A percentile compares a stretch with the other conserved stretches of the same genome.
Conservation (phyloP, 1,140 invertebrate genomes). For the Neuroterus valhalla region DNA sequence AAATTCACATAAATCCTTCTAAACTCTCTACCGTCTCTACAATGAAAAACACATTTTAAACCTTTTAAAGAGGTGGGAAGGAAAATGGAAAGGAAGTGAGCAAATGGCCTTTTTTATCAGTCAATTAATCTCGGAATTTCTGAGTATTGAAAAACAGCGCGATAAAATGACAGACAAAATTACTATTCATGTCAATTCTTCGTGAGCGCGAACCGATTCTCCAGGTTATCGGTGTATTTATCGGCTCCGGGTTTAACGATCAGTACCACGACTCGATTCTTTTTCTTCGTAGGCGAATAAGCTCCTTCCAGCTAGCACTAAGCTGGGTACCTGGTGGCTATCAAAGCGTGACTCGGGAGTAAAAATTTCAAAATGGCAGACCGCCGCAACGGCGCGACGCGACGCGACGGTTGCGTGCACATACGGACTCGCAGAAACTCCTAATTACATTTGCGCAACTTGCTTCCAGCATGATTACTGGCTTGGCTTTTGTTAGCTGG, state of each 20-base stretch:
- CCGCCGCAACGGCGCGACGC: background rate
- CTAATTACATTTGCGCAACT: conserved; percentile 31
- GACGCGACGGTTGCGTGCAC: conserved; percentile 26
- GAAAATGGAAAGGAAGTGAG: background rate
- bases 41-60: too few species aligned
- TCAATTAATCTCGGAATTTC: background rate
- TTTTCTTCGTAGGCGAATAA: background rate
- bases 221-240: conserved; percentile 26
- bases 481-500: background rate
- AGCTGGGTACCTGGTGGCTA: conserved; percentile 22
- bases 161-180: conserved; percentile 21
- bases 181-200: background rate
- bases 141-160: background rate
- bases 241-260: conserved; percentile 25
- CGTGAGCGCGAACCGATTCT: conserved; percentile 6
- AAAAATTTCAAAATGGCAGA: conserved; percentile 25
- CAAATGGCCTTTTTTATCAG: background rate
- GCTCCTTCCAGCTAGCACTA: background rate
- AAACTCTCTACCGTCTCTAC: too few species aligned
- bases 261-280: conserved; percentile 14
- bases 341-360: conserved; percentile 24
- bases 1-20: too few species aligned
- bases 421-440: conserved; percentile 24
- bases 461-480: conserved; percentile 11
- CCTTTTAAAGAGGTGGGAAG: too few species aligned